These are phyloP conservation scores for Apoda limacodes DNA, from an alignment of 2,888 invertebrate species.

Conservation along the genomic window DNA sequence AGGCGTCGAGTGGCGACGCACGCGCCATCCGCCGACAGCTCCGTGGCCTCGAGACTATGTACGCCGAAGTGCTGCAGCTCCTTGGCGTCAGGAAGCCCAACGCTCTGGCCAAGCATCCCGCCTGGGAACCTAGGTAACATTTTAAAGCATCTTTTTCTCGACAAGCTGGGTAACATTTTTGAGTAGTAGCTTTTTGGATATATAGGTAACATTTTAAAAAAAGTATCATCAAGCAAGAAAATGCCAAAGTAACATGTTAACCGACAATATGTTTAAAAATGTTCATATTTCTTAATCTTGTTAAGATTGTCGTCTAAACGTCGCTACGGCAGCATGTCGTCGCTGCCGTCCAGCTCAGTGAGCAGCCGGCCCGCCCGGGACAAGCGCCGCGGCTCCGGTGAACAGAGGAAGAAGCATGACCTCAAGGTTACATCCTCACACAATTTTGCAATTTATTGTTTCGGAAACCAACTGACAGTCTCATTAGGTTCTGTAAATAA, in stretches of 20 bases:
- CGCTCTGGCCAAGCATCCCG: constrained; percentile 47
- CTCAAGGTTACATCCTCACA: constrained; percentile 65
- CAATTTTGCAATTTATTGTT: too few species aligned
- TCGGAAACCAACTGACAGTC: too few species aligned
- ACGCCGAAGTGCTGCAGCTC: constrained; percentile 78
- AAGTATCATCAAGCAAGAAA: too few species aligned
- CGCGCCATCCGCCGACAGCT: constrained; percentile 83
- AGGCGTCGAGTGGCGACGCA: constrained; percentile 81
- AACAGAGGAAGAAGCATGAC: constrained; percentile 81
- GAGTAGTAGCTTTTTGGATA: too few species aligned
- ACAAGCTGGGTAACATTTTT: too few species aligned
- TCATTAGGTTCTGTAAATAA: too few species aligned
- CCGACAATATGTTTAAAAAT: too few species aligned
- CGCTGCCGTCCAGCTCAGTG: constrained; percentile 84
- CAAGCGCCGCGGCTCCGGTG: constrained; percentile 72
- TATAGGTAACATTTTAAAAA: too few species aligned
- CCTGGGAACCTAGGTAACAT: constrained; percentile 65
- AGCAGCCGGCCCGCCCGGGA: constrained; percentile 82
- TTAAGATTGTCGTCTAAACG: constrained; percentile 60
- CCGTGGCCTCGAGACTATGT: constrained; percentile 88
- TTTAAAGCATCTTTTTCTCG: too few species aligned
- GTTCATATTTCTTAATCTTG: constrained; percentile 3
- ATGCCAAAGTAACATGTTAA: too few species aligned
- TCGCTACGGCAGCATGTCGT: constrained; percentile 85
- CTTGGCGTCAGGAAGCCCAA: constrained; percentile 40